Conservation (phyloP, 2,888 invertebrate species). For the Apamea monoglypha region DNA sequence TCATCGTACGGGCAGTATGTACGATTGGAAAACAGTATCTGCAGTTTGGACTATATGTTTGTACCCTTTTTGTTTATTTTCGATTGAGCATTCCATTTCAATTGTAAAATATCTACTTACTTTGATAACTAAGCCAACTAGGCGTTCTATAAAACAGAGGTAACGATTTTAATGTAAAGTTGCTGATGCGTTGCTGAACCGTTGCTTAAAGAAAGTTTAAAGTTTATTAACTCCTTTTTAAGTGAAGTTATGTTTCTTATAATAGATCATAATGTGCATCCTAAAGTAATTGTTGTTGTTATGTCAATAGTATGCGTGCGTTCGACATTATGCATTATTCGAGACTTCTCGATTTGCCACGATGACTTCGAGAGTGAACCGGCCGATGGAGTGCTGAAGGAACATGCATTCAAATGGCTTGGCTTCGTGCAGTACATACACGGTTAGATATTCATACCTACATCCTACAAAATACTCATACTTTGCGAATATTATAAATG, state of each 20-base stretch:
- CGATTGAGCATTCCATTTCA: not conserved
- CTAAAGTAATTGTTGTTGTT: slow-evolving; percentile 7
- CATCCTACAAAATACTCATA: not conserved
- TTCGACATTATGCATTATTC: slow-evolving; percentile 60
- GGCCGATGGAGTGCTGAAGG: slow-evolving; percentile 80
- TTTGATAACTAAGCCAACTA: not conserved
- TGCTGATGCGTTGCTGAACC: not conserved
- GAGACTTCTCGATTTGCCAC: slow-evolving; percentile 81
- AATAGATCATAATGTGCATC: not conserved
- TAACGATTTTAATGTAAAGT: not conserved
- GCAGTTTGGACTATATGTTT: slow-evolving; percentile 39
- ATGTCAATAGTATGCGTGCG: slow-evolving; percentile 63
- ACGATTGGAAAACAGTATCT: slow-evolving; percentile 31
- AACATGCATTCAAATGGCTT: slow-evolving; percentile 82
- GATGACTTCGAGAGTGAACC: slow-evolving; percentile 82
- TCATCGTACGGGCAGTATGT: slow-evolving; percentile 46
- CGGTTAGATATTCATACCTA: slow-evolving; percentile 70
- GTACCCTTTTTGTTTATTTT: slow-evolving; percentile 27
- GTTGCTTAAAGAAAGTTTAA: not conserved
- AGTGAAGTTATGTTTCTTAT: not conserved
- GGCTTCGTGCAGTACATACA: slow-evolving; percentile 84
- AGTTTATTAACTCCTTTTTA: not conserved
- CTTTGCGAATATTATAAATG: not conserved
- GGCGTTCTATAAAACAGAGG: not conserved
- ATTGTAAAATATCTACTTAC: not conserved